Base-by-base conservation (phyloP, 2,113 vertebrate genomes). In the Hemiprocne comata region DNA sequence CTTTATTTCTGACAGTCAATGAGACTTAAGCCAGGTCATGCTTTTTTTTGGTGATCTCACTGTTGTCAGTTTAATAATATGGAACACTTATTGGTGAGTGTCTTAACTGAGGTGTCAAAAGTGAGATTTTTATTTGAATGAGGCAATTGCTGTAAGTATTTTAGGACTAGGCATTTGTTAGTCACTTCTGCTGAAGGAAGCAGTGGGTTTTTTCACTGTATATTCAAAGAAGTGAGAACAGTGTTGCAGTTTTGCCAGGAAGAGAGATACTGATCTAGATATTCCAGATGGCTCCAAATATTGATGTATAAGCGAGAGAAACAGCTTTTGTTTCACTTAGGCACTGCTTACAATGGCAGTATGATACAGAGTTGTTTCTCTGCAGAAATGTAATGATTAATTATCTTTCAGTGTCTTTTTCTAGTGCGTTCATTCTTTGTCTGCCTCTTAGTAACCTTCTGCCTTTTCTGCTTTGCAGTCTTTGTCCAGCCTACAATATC, bases 401-500 rank as follows among this genome's bases (percentile, higher is more conserved):
- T 81, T 46, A 20, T 53, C n/a, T 13, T 91, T 40, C 20, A 13
- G 8, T 71, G 26, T 69, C 19, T 61, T 23, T 88, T 91, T n/a
- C 66, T 85, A 24, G 33, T 55, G 16, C 28, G 11, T 50, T 50
- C 36, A 18, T 78, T 50, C 33, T 78, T 85, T 71, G 29, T 44
- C 48, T 66, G 11, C 19, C 20, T 75, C 29, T n/a, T 46, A 16
- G 4, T 87, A 82, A 93, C 50, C 13, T 61, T 55, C 34, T 80
- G 20, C 57, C 48, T 89, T 34, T 64, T 11, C 36, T 94, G 75
- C 79, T 75, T 81, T 53, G 61, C 96, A 99, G 99, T 38, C 97
- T 99, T 29, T 99, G 99, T 74, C 98, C 99, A 42, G 98, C 99
- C 88, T 99, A 99, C 97, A 99, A 98, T 89, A 98, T 98, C 73